Evolutionary conservation across 2,797 vertebrate genomes (phyloP).

Genomic region (Oophaga sylvatica): DNA sequence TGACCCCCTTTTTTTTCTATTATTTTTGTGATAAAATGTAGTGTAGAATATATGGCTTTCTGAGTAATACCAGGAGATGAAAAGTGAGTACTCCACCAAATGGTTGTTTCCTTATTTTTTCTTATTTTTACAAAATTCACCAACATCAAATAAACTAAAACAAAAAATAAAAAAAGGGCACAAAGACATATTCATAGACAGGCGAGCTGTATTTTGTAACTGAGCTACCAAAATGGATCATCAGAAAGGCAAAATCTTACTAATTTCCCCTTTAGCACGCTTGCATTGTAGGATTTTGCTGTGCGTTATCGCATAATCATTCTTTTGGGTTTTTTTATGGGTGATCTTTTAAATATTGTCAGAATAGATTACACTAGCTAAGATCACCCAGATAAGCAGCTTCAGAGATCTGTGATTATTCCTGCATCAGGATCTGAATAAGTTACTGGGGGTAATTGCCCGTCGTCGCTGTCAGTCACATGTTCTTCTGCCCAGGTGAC

Average conservation of each 20-base stretch:
- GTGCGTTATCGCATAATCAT: not conserved
- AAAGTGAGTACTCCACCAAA: not conserved
- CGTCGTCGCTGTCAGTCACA: not conserved
- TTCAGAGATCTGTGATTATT: too few relatives aligned
- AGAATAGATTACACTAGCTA: too few relatives aligned
- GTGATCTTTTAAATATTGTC: too few relatives aligned
- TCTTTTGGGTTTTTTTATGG: too few relatives aligned
- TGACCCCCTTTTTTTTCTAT: not conserved
- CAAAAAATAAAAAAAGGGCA: not conserved
- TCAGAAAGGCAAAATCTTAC: too few relatives aligned
- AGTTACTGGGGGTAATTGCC: not conserved
- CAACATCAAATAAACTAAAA: not conserved
- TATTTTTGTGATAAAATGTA: not conserved
- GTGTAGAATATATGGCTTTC: not conserved
- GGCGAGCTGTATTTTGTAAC: not conserved
- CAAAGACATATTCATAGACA: not conserved
- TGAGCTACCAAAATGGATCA: not conserved
- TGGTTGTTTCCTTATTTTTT: not conserved
- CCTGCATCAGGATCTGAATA: not conserved
- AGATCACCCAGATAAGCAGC: too few relatives aligned
- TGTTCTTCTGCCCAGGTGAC: not conserved
- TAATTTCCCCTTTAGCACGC: too few relatives aligned
- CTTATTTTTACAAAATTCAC: not conserved
- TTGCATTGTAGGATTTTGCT: not conserved
- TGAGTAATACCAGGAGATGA: not conserved